Conservation (phyloP, 2,888 invertebrate species). For the Linhomoeus sp. region DNA sequence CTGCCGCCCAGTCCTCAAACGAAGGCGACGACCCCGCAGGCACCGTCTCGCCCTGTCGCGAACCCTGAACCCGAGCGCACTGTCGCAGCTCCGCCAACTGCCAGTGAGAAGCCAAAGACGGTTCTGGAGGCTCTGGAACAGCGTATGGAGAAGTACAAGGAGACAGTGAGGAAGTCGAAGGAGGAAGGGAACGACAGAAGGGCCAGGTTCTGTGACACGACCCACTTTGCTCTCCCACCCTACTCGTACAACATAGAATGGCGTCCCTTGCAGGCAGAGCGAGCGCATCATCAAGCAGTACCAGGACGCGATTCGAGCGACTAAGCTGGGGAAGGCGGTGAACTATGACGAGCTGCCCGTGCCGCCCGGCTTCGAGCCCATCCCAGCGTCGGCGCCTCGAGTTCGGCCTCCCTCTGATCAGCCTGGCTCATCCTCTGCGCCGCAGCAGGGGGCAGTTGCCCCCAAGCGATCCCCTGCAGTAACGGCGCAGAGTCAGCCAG, state of each 20-base stretch:
- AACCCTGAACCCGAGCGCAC: too few species aligned
- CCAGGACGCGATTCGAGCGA: conserved; percentile 13
- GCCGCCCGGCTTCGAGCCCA: conserved; percentile 9
- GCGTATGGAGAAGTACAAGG: conserved; percentile 11
- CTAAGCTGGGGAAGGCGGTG: conserved; percentile 9
- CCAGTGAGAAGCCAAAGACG: too few species aligned
- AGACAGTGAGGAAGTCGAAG: conserved; percentile 13
- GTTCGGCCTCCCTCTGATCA: background rate
- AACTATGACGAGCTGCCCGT: conserved; percentile 12
- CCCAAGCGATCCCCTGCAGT: background rate
- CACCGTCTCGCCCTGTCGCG: too few species aligned
- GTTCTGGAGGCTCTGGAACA: background rate
- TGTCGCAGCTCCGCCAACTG: too few species aligned
- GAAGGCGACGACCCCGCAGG: too few species aligned
- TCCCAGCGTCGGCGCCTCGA: background rate
- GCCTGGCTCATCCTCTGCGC: background rate
- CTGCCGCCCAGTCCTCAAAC: too few species aligned
- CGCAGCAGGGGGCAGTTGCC: too few species aligned
- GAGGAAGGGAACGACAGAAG: conserved; percentile 14
- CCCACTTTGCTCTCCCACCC: too few species aligned
- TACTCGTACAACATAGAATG: too few species aligned
- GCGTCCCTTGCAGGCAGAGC: conserved; percentile 10
- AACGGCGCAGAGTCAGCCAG: background rate
- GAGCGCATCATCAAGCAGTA: conserved; percentile 12
- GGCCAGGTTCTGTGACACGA: too few species aligned